Evolutionary conservation across 2,888 invertebrate genomes (phyloP), one percentile per base, ranked within the genome.

Genomic region (Drosophila tripunctata): DNA sequence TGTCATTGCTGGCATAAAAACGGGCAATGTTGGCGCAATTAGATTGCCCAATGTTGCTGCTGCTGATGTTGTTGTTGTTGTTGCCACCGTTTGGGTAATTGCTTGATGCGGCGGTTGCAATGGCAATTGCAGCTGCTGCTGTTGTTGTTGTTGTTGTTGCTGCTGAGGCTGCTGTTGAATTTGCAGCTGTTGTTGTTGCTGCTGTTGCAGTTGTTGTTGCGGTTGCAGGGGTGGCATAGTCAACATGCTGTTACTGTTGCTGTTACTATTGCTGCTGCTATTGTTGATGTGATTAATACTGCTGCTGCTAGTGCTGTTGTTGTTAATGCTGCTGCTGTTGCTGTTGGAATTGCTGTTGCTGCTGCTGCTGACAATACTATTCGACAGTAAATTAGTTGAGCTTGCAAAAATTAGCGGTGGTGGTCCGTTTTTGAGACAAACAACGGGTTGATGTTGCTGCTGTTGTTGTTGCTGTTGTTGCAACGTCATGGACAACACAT

Each of bases 401-500:
- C 78, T 82, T 44, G 85, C 67, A 61, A 78, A 84, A 7, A 88
- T 83, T 3, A 90, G 63, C 10, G 89, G 87, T 3, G 89, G 89
- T 30, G 87, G 89, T 7, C 88, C 88, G 35, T 71, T 89, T 55
- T 78, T 81, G 44, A 65, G 57, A 47, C 36, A 35, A 12, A 22
- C 44, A n/a, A 40, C 43, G 4, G 47, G 38, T 2, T 36, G 55
- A 21, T 54, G 52, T 8, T 60, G 63, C 10, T 45, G 65, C 15
- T 65, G 57, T 33, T 63, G 68, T 14, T 67, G 75, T 14, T 67
- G 63, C n/a, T 61, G 70, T 2, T 58, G 75, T 7, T 65, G 81
- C 40, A 75, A 66, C 4, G 77, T 71, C 38, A 71, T 19, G 4
- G 78, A 30, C 61, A 87, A 24, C 14, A 75, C 41, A 31, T 65